Evolutionary conservation across 1,140 invertebrate species (phyloP), one percentile per base, ranked within the genome.

Genomic region (Papilio aristodemus): DNA sequence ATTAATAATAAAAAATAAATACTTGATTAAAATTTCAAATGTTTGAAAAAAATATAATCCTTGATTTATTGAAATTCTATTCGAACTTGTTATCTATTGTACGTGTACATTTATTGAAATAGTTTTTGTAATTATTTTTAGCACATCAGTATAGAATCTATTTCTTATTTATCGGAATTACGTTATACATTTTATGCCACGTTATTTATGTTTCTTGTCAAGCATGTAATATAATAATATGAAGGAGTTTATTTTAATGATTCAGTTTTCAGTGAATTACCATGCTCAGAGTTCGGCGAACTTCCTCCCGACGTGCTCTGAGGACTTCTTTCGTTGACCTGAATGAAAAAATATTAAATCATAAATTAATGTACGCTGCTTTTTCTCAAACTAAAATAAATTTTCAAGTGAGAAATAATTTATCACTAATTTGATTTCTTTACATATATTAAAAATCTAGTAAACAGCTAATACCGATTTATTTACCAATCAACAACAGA

Each of bases 291-390:
- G 71, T 87, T 91, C 0, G 90, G 90, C 6, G 88, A 88, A 64
- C 80, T 89, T 7, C 84, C 83, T 0, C 88, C 91, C 13, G 91
- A 92, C 11, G 85, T 78, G 67, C 85, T 86, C 68, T 91, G 86
- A 0, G 89, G 91, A 75, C 89, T 92, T 50, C 83, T 84, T 17
- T 92, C 91, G 36, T 74, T 84, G 0, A 92, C 85, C 91, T 92
- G 69, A 41, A 77, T 84, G 13, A 58, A 59, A n/a, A n/a, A n/a
- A 59, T 43, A 66, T n/a, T 71, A 4, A 17, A 73, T 50, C 6
- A 36, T 19, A 67, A 25, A 58, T 72, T 37, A 64, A 63, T 22
- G 36, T 32, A n/a, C n/a, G n/a, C n/a, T n/a, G n/a, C n/a, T n/a
- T n/a, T n/a, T n/a, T n/a, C n/a, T n/a, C n/a, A n/a, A n/a, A n/a